phyloP scores from a whole-genome alignment of 2,113 vertebrate genomes.

The Leucopsar rothschildi region DNA sequence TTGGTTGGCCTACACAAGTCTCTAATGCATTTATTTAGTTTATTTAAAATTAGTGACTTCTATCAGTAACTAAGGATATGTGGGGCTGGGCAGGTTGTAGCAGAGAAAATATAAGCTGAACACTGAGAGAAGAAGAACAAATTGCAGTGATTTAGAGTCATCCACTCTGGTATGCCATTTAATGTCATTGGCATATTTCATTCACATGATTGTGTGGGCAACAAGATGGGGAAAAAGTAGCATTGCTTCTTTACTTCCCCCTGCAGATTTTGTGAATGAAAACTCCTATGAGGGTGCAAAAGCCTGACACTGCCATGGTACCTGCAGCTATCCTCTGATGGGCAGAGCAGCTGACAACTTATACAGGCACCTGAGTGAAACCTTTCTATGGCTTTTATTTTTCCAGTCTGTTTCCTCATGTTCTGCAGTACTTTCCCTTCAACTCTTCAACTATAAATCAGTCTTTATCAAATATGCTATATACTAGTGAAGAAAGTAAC shows the following conservation, averaged over 20 bases:
- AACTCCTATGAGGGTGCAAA: background rate
- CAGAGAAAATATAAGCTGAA: background rate
- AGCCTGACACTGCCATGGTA: background rate
- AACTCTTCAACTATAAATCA: background rate
- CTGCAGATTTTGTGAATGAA: conserved; percentile 21
- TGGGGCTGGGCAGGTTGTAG: background rate
- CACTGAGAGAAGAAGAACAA: background rate
- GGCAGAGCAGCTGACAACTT: background rate
- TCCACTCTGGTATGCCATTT: background rate
- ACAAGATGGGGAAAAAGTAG: background rate
- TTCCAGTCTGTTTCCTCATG: background rate
- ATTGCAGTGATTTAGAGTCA: background rate
- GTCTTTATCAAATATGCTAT: background rate
- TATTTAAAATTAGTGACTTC: background rate
- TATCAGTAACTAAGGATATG: background rate
- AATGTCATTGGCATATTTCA: background rate
- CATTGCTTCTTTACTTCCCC: background rate
- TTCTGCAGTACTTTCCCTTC: background rate
- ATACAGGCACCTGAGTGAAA: background rate
- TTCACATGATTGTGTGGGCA: background rate
- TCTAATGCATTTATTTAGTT: background rate
- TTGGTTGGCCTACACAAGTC: background rate
- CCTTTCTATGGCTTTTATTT: background rate
- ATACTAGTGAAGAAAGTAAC: conserved; percentile 9
- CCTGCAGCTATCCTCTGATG: background rate